Percentiles rank a stretch among this genome's conserved stretches.
These are phyloP conservation scores for Ceratitis capitata DNA, from an alignment of 1,140 invertebrate species.

Conservation along the genomic window DNA sequence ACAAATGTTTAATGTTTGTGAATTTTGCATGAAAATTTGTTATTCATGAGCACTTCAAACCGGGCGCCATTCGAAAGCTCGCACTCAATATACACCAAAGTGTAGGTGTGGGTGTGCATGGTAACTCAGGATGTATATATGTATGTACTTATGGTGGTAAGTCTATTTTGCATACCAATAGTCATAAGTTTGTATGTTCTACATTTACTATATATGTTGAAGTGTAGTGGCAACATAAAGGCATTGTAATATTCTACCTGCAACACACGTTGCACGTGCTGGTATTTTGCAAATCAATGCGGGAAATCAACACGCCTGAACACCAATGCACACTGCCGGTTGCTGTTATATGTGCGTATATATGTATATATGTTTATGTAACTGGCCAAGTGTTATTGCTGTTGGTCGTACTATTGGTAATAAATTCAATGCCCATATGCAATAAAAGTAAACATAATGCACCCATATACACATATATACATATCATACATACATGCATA, in stretches of 20 bases:
- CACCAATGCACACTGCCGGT: neutral
- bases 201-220: neutral
- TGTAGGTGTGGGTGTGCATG: too few relatives aligned
- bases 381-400: neutral
- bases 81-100: too few relatives aligned
- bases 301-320: neutral
- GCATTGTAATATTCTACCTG: conserved; percentile 1
- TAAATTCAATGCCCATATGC: conserved; percentile 16
- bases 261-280: neutral
- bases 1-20: conserved; percentile 28
- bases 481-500: too few relatives aligned
- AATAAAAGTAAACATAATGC: neutral
- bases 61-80: neutral
- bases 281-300: neutral
- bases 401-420: neutral
- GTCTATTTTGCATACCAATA: too few relatives aligned
- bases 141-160: too few relatives aligned
- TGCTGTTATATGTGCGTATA: too few relatives aligned
- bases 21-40: conserved; percentile 30
- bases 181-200: too few relatives aligned
- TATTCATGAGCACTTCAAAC: conserved; percentile 2
- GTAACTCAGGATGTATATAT: too few relatives aligned
- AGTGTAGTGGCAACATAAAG: neutral
- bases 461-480: too few relatives aligned
- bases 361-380: too few relatives aligned